Percentiles rank a stretch among this genome's conserved stretches.
phyloP scores from a whole-genome alignment of 2,888 invertebrate genomes.

The Malacosoma neustria region DNA sequence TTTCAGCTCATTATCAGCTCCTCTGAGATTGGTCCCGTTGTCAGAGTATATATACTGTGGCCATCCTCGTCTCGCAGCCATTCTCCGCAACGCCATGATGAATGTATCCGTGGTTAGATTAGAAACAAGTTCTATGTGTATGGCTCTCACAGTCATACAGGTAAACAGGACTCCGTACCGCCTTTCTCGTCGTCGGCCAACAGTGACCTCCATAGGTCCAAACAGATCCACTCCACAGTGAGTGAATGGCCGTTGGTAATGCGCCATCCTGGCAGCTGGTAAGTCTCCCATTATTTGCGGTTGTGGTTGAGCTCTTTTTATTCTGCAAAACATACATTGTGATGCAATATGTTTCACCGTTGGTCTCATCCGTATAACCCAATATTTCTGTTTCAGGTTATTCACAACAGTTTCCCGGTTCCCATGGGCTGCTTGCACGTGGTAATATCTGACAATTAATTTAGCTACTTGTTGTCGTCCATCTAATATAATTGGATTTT shows the following conservation, averaged over 20 bases:
- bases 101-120: conserved; percentile 12
- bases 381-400: no score
- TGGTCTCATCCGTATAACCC: no score
- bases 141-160: conserved; percentile 15
- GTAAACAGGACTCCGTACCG: conserved; percentile 18
- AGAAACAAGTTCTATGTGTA: conserved; percentile 13
- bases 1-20: conserved; percentile 12
- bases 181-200: conserved; percentile 12
- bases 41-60: conserved; percentile 11
- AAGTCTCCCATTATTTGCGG: conserved; percentile 17
- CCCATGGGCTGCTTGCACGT: no score
- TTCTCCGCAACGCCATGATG: conserved; percentile 16
- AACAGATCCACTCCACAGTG: conserved; percentile 16
- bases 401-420: no score
- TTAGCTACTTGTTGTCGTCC: conserved; percentile 6
- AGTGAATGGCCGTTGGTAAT: conserved; percentile 15
- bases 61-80: conserved; percentile 16
- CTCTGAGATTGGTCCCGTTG: conserved; percentile 14
- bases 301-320: no score
- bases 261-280: conserved; percentile 13
- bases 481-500: conserved; percentile 13
- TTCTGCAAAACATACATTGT: no score
- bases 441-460: no score
- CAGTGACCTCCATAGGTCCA: conserved; percentile 15
- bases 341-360: no score